A percentile compares a stretch with the other conserved stretches of the same genome.
Conservation (phyloP, 2,888 invertebrate genomes). For the Keiferia lycopersicella region DNA sequence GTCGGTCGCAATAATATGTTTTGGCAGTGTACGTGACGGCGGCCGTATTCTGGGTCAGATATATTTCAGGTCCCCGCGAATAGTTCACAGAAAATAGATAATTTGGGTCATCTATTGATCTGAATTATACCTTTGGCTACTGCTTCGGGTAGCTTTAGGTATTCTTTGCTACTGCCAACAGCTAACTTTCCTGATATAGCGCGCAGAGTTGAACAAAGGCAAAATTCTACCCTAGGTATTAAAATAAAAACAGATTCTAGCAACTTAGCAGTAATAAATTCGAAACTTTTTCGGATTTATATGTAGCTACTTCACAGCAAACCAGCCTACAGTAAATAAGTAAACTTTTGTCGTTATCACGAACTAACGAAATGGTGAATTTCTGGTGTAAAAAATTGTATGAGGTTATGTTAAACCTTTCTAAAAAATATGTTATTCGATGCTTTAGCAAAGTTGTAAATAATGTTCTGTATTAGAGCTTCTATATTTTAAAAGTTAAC, state of each 20-base stretch:
- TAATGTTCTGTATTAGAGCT: no score
- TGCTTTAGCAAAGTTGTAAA: no score
- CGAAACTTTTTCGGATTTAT: slow-evolving; percentile 13
- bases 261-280: slow-evolving; percentile 14
- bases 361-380: neutral
- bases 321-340: slow-evolving; percentile 11
- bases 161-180: no score
- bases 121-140: slow-evolving; percentile 22
- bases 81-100: slow-evolving; percentile 34
- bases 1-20: slow-evolving; percentile 49
- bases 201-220: neutral
- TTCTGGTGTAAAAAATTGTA: neutral
- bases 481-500: no score
- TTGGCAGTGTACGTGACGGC: slow-evolving; percentile 48
- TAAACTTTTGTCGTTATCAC: slow-evolving; percentile 15
- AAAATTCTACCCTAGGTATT: neutral
- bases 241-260: slow-evolving; percentile 6
- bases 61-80: slow-evolving; percentile 28
- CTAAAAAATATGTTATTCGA: no score
- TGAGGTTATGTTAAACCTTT: no score
- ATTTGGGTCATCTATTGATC: slow-evolving; percentile 27
- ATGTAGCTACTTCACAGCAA: neutral
- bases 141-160: no score
- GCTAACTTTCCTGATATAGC: slow-evolving; percentile 24
- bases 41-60: slow-evolving; percentile 37